Conservation (phyloP, 2,113 vertebrate species). For the Xenopus borealis region DNA sequence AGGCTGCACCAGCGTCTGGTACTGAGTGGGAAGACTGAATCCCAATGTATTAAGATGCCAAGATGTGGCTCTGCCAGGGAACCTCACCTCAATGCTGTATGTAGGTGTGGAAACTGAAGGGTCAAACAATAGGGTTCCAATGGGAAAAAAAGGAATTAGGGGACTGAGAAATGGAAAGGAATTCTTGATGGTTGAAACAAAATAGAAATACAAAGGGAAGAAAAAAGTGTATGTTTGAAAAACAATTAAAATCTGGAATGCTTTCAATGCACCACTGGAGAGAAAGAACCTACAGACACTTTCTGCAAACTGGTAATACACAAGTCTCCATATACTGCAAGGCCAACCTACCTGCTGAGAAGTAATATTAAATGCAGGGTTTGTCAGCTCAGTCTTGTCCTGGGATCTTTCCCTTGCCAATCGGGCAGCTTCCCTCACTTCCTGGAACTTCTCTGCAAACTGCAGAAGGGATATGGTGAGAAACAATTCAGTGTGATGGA, state of each 20-base stretch:
- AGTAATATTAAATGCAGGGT: conserved; percentile 76
- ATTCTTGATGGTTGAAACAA: neutral
- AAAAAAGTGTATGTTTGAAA: no score
- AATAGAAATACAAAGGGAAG: neutral
- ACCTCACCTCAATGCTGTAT: neutral
- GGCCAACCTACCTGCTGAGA: conserved; percentile 80
- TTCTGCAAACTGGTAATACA: neutral
- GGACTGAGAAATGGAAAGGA: no score
- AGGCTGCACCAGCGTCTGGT: conserved; percentile 28
- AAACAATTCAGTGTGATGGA: neutral
- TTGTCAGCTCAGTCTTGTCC: conserved; percentile 89
- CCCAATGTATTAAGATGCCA: conserved; percentile 18
- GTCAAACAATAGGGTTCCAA: neutral
- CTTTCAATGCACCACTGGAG: no score
- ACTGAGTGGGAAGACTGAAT: neutral
- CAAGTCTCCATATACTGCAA: neutral
- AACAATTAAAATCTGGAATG: neutral
- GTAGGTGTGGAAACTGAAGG: conserved; percentile 1
- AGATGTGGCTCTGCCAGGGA: conserved; percentile 1
- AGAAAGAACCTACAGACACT: no score
- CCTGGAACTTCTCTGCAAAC: conserved; percentile 93
- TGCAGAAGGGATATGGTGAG: conserved; percentile 42
- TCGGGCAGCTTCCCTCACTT: conserved; percentile 89
- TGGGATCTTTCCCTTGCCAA: conserved; percentile 89
- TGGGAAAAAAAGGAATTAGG: no score